Conservation (phyloP, 2,113 vertebrate genomes). For the Triplophysa rosa region DNA sequence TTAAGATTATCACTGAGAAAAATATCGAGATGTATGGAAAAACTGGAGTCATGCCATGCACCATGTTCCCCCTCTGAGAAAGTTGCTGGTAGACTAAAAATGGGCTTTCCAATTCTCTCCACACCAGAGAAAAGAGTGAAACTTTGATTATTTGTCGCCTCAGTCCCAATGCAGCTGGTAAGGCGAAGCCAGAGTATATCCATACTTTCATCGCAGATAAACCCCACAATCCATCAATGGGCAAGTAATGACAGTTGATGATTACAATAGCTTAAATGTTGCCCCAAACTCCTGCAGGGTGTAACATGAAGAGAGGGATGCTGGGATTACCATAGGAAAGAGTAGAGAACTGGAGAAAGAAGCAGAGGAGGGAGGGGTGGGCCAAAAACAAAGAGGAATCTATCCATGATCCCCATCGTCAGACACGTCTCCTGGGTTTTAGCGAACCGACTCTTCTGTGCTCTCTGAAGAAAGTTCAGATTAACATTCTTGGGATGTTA, state of each 20-base stretch:
- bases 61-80: not conserved
- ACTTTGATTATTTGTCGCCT: not conserved
- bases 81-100: not conserved
- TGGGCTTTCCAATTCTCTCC: not conserved
- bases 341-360: not conserved
- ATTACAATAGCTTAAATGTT: conserved; percentile 29
- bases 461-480: not conserved
- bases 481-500: conserved; percentile 23
- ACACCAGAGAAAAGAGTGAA: not conserved
- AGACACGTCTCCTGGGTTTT: conserved; percentile 52
- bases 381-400: conserved; percentile 39
- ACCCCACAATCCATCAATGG: conserved; percentile 22
- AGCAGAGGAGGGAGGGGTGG: not conserved
- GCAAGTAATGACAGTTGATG: conserved; percentile 33
- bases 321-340: conserved; percentile 54
- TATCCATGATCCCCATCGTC: conserved; percentile 56
- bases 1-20: too few species aligned
- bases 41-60: too few species aligned
- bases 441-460: not conserved
- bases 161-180: not conserved
- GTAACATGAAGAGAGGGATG: conserved; percentile 26
- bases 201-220: conserved; percentile 27
- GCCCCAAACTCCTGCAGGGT: conserved; percentile 16
- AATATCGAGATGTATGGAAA: too few species aligned
- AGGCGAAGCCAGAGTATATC: not conserved